A percentile compares a stretch with the other conserved stretches of the same genome.
These are phyloP conservation scores for Epizoanthus stellaris DNA, from an alignment of 92 coral and sea anemone genomes.

Conservation along the genomic window DNA sequence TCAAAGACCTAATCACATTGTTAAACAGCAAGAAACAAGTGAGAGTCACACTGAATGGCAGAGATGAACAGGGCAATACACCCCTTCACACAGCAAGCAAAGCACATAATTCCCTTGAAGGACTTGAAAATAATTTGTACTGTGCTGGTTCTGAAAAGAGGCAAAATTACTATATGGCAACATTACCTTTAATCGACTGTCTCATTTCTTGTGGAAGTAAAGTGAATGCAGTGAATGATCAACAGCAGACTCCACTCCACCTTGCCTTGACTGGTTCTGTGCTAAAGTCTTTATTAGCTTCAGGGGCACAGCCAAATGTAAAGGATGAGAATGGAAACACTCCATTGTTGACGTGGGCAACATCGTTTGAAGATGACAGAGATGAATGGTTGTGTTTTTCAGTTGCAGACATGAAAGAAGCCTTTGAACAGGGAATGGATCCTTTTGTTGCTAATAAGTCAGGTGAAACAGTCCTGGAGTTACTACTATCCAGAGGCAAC, in stretches of 20 bases:
- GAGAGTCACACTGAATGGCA: not conserved
- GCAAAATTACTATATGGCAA: not conserved
- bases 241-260: conserved; percentile 16
- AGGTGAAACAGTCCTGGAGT: not conserved
- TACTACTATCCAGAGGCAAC: not conserved
- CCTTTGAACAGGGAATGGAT: not conserved
- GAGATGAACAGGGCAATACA: conserved; percentile 10
- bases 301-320: conserved; percentile 13
- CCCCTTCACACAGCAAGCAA: conserved; percentile 8
- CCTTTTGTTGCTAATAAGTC: not conserved
- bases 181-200: not conserved
- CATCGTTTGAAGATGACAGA: not conserved
- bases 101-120: no score
- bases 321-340: conserved; percentile 5
- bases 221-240: conserved; percentile 12
- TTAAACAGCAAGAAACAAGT: not conserved
- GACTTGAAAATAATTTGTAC: no score
- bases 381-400: not conserved
- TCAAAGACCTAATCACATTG: not conserved
- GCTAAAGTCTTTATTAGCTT: not conserved
- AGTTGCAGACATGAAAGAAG: not conserved
- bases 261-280: not conserved
- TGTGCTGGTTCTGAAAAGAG: not conserved
- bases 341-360: not conserved
- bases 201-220: conserved; percentile 9